phyloP scores from a whole-genome alignment of 2,113 vertebrate genomes.

The Pedionomus torquatus region DNA sequence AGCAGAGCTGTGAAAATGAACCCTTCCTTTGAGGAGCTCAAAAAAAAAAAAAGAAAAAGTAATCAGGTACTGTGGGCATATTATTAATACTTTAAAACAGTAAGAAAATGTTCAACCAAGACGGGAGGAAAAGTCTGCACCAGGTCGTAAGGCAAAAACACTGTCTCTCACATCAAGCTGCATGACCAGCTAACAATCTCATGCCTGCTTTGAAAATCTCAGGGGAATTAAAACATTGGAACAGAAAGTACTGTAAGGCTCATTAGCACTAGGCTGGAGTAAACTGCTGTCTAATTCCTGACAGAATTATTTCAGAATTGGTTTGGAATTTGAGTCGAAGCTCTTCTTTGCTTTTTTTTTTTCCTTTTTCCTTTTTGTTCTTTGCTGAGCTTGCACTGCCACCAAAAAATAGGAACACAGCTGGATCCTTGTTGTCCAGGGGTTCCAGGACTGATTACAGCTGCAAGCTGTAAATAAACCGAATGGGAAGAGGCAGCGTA shows the following conservation, averaged over 20 bases:
- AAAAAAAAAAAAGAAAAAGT: neutral
- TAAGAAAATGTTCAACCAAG: constrained; percentile 39
- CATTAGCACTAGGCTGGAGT: neutral
- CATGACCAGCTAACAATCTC: neutral
- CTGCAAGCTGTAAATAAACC: neutral
- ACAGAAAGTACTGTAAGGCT: neutral
- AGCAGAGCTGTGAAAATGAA: neutral
- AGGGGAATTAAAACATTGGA: neutral
- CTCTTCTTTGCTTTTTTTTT: neutral
- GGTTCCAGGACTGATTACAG: neutral
- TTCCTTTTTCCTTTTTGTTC: neutral
- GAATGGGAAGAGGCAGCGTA: neutral
- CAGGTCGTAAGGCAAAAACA: neutral
- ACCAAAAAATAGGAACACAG: neutral
- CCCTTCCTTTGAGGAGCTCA: neutral
- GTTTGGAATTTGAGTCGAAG: neutral
- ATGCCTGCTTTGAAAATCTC: neutral
- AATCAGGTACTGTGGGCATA: neutral
- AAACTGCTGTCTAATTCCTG: neutral
- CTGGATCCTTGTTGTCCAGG: neutral
- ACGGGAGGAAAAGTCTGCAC: neutral
- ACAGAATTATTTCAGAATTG: constrained; percentile 1
- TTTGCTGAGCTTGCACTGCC: neutral
- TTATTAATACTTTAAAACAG: neutral
- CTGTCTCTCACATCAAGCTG: neutral